Conservation (phyloP, 2,888 invertebrate species). For the Limulus polyphemus region DNA sequence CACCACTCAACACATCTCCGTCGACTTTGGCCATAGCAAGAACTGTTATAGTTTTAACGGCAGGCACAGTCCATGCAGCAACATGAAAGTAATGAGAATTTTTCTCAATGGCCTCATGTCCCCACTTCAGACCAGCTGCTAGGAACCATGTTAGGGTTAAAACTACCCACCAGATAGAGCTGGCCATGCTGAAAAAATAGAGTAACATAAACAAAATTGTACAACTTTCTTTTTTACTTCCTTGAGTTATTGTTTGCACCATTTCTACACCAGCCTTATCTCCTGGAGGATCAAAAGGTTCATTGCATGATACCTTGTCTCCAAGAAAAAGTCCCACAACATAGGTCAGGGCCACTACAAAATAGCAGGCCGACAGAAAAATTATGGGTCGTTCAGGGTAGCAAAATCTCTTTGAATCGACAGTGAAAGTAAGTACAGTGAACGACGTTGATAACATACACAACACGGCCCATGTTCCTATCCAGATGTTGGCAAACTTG, state of each 20-base stretch:
- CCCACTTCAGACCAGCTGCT: conserved; percentile 93
- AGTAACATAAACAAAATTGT: conserved; percentile 92
- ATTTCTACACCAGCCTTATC: conserved; percentile 46
- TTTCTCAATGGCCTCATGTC: conserved; percentile 93
- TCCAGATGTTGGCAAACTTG: conserved; percentile 75
- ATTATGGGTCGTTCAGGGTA: conserved; percentile 97
- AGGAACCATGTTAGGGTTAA: conserved; percentile 92
- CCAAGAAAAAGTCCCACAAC: conserved; percentile 65
- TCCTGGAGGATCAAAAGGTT: conserved; percentile 59
- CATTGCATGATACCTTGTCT: conserved; percentile 68
- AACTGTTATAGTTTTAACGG: conserved; percentile 86
- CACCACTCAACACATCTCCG: conserved; percentile 82
- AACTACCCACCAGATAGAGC: conserved; percentile 95
- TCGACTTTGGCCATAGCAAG: conserved; percentile 91
- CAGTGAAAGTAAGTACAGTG: conserved; percentile 62
- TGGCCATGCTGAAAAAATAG: conserved; percentile 92
- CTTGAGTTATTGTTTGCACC: conserved; percentile 75
- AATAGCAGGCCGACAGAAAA: conserved; percentile 87
- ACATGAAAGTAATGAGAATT: conserved; percentile 95
- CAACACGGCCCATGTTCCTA: conserved; percentile 81
- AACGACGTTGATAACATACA: conserved; percentile 85
- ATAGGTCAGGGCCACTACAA: conserved; percentile 86
- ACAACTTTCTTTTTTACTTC: conserved; percentile 48
- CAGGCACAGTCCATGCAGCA: conserved; percentile 95
- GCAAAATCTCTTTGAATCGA: conserved; percentile 87